Evolutionary conservation across 2,113 vertebrate species (phyloP), one percentile per base, ranked within the genome.

Genomic region (Symphodus melops): DNA sequence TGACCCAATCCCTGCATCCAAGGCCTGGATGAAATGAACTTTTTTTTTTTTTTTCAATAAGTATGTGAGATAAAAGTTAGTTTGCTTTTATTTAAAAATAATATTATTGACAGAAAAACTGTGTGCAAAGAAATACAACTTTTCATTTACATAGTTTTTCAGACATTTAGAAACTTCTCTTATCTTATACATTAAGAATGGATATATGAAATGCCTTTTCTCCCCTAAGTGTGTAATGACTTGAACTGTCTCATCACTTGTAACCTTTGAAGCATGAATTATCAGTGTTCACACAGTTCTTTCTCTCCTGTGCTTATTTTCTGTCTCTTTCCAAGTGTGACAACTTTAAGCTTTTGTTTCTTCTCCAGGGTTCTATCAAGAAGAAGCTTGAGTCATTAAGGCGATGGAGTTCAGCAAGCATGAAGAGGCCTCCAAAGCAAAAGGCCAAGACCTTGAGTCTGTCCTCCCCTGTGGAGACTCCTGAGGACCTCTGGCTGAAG

Each of bases 331-430:
- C 20, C 13, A 44, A 44, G 13, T 9, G 11, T 8, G 46, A 56
- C 13, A 60, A 23, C n/a, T 5, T 51, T 8, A 9, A 4, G 13
- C 21, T 61, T 37, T 33, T 37, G 2, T 44, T 36, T 2, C 1
- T 19, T 8, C 68, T 77, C 3, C 76, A 94, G 94, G 93, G 92
- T n/a, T 94, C 92, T 41, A 92, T 95, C 41, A 95, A 94, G 85
- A 93, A 93, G 75, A 94, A 93, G 77, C 91, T 94, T 0, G 94
- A 94, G 8, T 94, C 92, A 1, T 77, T 94, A 6, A 87, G 92
- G 51, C 88, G 92, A 79, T 94, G 94, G 94, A 94, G 94, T 25
- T 93, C 91, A 17, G 89, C 92, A 0, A 94, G 93, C 66, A 86
- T 94, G 0, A 93, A 92, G 71, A 89, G 87, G 44, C 83, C 90